These are phyloP conservation scores for Griposia aprilina DNA, from an alignment of 2,888 invertebrate genomes.

Conservation along the genomic window DNA sequence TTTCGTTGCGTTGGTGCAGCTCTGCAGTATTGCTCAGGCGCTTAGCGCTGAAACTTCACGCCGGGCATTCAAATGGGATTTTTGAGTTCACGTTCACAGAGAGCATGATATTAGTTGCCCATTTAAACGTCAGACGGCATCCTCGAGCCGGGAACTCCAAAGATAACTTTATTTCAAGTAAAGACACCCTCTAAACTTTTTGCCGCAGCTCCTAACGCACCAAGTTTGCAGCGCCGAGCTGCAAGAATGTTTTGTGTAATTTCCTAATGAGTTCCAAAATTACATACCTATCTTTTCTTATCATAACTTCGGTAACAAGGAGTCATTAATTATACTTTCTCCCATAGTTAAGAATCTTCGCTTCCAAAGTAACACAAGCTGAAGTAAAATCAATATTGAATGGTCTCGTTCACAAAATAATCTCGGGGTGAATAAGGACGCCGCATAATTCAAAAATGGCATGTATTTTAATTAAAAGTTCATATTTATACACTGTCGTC, in stretches of 20 bases:
- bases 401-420: constrained; percentile 36
- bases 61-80: constrained; percentile 66
- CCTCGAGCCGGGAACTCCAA: constrained; percentile 41
- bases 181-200: constrained; percentile 45
- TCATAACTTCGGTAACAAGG: constrained; percentile 47
- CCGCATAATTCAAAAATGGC: constrained; percentile 33
- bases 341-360: constrained; percentile 45
- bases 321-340: constrained; percentile 57
- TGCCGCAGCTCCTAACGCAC: constrained; percentile 35
- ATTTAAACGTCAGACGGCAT: constrained; percentile 60
- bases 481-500: constrained; percentile 33
- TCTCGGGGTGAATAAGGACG: constrained; percentile 18
- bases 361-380: constrained; percentile 37
- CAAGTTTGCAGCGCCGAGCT: constrained; percentile 42
- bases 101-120: constrained; percentile 66
- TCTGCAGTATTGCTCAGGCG: constrained; percentile 55
- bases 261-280: constrained; percentile 56
- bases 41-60: constrained; percentile 62
- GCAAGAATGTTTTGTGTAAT: constrained; percentile 56
- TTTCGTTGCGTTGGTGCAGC: constrained; percentile 61
- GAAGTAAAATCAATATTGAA: constrained; percentile 56
- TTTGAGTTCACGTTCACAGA: constrained; percentile 64
- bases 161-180: constrained; percentile 51
- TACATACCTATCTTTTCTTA: constrained; percentile 46
- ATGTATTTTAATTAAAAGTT: constrained; percentile 57